These are phyloP conservation scores for Heterodera carotae DNA, from an alignment of 1,140 invertebrate genomes.

Conservation along the genomic window DNA sequence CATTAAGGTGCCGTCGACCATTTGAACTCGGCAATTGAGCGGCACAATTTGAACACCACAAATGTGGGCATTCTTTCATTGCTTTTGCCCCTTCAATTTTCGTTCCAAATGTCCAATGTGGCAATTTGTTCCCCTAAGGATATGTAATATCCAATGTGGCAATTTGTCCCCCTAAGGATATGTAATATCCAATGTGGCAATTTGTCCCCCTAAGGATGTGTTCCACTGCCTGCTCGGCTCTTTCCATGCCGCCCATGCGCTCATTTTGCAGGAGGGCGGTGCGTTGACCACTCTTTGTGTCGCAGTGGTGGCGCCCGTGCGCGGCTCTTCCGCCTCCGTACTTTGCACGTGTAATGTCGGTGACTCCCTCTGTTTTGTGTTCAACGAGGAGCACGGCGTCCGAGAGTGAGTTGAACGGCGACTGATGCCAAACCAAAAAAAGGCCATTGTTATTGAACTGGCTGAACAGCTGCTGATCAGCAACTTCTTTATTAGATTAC, in stretches of 20 bases:
- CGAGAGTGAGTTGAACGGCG: conserved; percentile 69
- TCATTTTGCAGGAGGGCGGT: conserved; percentile 83
- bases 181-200: too few species aligned
- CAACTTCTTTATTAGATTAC: too few species aligned
- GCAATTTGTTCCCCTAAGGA: too few species aligned
- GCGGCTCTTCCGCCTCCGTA: conserved; percentile 71
- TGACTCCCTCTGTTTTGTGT: conserved; percentile 84
- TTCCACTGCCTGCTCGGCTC: conserved; percentile 79
- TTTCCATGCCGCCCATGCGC: conserved; percentile 82
- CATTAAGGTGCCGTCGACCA: conserved; percentile 75
- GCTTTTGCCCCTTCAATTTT: too few species aligned
- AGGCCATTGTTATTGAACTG: too few species aligned
- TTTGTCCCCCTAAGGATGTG: conserved; percentile 72
- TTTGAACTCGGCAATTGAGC: conserved; percentile 73
- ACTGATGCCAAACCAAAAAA: too few species aligned
- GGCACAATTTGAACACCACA: conserved; percentile 16
- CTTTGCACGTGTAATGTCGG: conserved; percentile 89
- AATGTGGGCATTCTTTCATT: background rate
- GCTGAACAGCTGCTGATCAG: too few species aligned
- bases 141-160: too few species aligned
- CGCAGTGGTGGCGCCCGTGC: conserved; percentile 69
- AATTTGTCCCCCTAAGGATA: too few species aligned
- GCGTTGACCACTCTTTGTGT: conserved; percentile 80
- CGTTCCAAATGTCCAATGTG: too few species aligned
- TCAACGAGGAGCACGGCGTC: conserved; percentile 77